A percentile compares a stretch with the other conserved stretches of the same genome.
These are phyloP conservation scores for Drosophila teissieri DNA, from an alignment of 1,140 invertebrate species.

Conservation along the genomic window DNA sequence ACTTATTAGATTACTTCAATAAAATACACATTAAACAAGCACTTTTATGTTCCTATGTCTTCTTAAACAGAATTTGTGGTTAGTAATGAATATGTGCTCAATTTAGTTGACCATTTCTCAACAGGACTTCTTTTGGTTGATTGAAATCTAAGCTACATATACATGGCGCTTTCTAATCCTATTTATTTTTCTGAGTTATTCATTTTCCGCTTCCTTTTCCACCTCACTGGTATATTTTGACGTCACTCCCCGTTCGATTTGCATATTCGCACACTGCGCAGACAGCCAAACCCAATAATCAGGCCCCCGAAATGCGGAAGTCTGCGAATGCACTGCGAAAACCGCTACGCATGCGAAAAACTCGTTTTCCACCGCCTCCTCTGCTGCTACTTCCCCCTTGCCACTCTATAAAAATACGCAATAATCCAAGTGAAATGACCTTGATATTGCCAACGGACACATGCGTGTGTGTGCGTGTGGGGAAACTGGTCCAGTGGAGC, in stretches of 20 bases:
- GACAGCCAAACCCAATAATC: conserved; percentile 1
- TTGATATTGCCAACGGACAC: conserved; percentile 62
- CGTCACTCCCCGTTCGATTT: conserved; percentile 43
- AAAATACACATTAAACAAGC: no score
- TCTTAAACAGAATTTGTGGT: no score
- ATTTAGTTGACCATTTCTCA: no score
- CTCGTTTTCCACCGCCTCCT: conserved; percentile 41
- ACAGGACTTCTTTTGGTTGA: no score
- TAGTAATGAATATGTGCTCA: no score
- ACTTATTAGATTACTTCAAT: no score
- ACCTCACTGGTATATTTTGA: conserved; percentile 16
- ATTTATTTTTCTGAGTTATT: neutral
- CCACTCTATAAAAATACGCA: conserved; percentile 28
- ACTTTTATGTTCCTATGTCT: no score
- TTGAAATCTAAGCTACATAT: no score
- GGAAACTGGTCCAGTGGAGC: conserved; percentile 76
- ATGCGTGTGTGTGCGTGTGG: conserved; percentile 23
- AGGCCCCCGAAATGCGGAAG: conserved; percentile 61
- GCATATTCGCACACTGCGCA: conserved; percentile 21
- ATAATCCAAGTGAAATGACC: conserved; percentile 55
- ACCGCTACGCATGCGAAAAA: conserved; percentile 75
- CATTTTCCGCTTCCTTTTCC: conserved; percentile 18
- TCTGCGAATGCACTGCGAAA: conserved; percentile 54
- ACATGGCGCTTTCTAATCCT: no score
- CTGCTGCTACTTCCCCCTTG: neutral